Evolutionary conservation across 1,140 invertebrate genomes (phyloP), one percentile per base, ranked within the genome.

Genomic region (Pseudomyrmex pallidus): DNA sequence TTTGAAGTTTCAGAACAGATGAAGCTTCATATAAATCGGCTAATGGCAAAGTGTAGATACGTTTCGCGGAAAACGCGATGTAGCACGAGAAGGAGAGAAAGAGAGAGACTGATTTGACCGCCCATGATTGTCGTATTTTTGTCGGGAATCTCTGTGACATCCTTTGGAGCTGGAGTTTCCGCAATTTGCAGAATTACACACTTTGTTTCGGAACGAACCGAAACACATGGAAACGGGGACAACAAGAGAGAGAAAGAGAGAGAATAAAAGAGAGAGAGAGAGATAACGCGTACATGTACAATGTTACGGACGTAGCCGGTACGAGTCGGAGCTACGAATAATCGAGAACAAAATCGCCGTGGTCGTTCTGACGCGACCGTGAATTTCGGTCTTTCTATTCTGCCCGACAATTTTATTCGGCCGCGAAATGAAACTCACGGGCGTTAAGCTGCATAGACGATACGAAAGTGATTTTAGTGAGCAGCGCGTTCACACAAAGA

Each of bases 151-250:
- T 7, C 22, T 7, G 44, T 48, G 44, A 74, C 44, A 63, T 62
- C 10, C 15, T 10, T 13, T 35, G 3, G 74, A 66, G 48, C 17
- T 35, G 8, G 74, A 66, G 48, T 66, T 76, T 17, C 17, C 8
- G 48, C 61, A 76, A 76, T 76, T 76, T 66, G 25, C 12, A 66
- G 74, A 22, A 66, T 76, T 25, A 76, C 35, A 35, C 35, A 35
- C 46, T 76, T 54, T 76, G 74, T 76, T 66, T 35, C 25, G 48
- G 22, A 48, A 61, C 20, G 46, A 35, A 35, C 35, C 44, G 20
- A 50, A 44, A 9, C 74, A 20, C 12, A 35, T 5, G 2, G 20
- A 22, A 61, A 35, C 35, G 17, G 64, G n/a, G 8, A 44, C 48
- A 12, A 76, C 25, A 76, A 35, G 25, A 35, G 35, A 35, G 35